Evolutionary conservation across 2,888 invertebrate genomes (phyloP).

Genomic region (Acanthoscelides obtectus): DNA sequence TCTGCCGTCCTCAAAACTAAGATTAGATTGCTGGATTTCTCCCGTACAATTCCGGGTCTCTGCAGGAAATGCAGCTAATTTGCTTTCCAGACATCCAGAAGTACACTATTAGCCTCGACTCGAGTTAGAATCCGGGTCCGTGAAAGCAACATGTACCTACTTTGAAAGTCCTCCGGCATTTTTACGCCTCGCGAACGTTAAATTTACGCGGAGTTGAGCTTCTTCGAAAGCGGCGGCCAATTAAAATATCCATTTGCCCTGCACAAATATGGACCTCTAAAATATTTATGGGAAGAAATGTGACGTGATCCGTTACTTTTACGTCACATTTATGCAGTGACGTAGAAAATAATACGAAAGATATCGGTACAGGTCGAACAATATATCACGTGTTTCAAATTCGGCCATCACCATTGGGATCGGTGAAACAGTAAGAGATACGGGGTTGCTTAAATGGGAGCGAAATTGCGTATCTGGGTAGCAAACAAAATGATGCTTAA

Average conservation of each 20-base stretch:
- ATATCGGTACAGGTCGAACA: too few species aligned
- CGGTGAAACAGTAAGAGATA: too few species aligned
- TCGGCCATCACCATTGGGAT: too few species aligned
- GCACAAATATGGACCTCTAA: slow-evolving; percentile 5
- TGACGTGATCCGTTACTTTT: slow-evolving; percentile 18
- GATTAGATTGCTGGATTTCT: background rate
- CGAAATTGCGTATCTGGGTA: too few species aligned
- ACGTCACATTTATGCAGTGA: slow-evolving; percentile 13
- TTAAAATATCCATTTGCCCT: slow-evolving; percentile 1
- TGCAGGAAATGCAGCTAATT: background rate
- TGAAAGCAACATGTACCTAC: background rate
- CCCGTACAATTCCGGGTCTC: background rate
- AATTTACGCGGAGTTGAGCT: background rate
- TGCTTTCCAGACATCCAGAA: background rate
- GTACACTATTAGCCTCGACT: background rate
- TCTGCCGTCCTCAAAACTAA: background rate
- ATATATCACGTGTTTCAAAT: too few species aligned
- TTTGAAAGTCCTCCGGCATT: background rate
- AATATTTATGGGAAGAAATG: slow-evolving; percentile 16
- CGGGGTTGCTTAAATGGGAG: too few species aligned
- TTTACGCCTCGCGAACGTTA: background rate
- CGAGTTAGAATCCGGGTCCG: background rate
- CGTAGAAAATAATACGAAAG: background rate
- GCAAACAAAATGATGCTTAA: too few species aligned
- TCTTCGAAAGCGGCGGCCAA: background rate